Conservation (phyloP, 2,113 vertebrate genomes). For the Paradisaea rubra region DNA sequence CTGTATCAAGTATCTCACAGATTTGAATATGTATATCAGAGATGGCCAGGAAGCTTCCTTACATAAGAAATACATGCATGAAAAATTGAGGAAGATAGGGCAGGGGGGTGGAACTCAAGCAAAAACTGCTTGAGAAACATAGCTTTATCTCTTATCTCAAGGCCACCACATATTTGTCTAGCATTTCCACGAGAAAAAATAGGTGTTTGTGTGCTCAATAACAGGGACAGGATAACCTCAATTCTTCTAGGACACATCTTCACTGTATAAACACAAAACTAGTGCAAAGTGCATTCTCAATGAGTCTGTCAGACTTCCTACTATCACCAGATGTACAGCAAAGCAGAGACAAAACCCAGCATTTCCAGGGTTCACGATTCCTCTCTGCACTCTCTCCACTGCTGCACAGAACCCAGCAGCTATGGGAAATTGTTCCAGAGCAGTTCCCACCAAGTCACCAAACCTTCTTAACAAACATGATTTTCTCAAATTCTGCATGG, state of each 20-base stretch:
- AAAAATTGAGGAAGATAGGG: neutral
- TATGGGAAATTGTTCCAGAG: neutral
- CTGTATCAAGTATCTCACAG: neutral
- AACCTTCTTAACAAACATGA: rapidly evolving
- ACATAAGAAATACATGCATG: neutral
- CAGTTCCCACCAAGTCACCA: neutral
- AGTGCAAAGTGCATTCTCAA: neutral
- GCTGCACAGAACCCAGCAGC: neutral
- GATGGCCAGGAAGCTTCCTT: neutral
- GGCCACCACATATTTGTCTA: neutral
- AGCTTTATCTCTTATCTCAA: neutral
- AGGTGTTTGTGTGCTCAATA: neutral
- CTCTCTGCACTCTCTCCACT: neutral
- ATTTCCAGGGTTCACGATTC: neutral
- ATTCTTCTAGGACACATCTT: neutral
- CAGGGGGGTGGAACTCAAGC: neutral
- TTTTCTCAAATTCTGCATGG: neutral
- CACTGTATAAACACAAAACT: neutral
- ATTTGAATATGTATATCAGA: neutral
- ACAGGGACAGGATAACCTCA: neutral
- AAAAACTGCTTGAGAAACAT: neutral
- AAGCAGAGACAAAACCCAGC: neutral
- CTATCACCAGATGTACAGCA: neutral
- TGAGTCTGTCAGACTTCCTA: neutral
- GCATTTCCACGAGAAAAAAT: neutral